phyloP scores from a whole-genome alignment of 2,888 invertebrate genomes.

The Caenorhabditis uteleia region DNA sequence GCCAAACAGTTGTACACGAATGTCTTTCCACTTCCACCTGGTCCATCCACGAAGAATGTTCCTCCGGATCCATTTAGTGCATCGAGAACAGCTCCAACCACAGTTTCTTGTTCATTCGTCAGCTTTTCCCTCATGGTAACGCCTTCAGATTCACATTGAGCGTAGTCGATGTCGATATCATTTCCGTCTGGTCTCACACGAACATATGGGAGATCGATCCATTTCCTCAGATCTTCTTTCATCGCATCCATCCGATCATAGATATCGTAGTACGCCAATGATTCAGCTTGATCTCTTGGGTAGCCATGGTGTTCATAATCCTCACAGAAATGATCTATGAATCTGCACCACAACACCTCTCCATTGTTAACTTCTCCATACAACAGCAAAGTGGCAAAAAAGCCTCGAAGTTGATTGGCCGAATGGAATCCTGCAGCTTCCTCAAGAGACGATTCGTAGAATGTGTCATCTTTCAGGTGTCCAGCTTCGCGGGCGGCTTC shows the following conservation, averaged over 20 bases:
- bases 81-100: constrained; percentile 1
- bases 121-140: constrained; percentile 5
- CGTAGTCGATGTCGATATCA: background rate
- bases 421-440: constrained; percentile 17
- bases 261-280: constrained; percentile 18
- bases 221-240: background rate
- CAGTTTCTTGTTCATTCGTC: constrained; percentile 13
- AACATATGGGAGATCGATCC: background rate
- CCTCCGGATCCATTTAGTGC: background rate
- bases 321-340: constrained; percentile 5
- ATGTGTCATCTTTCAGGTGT: constrained; percentile 11
- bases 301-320: background rate
- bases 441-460: constrained; percentile 5
- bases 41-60: constrained; percentile 70
- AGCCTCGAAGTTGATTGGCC: constrained; percentile 4
- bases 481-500: constrained; percentile 26
- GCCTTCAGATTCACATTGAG: constrained; percentile 5
- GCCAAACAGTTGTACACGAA: constrained; percentile 70
- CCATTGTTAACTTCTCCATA: constrained; percentile 5
- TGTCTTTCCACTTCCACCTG: constrained; percentile 72
- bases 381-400: constrained; percentile 10
- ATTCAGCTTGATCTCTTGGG: background rate
- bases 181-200: background rate
- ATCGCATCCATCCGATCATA: constrained; percentile 1
- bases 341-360: constrained; percentile 11